Conservation (phyloP, 2,888 invertebrate genomes). For the Trimorus sp. region DNA sequence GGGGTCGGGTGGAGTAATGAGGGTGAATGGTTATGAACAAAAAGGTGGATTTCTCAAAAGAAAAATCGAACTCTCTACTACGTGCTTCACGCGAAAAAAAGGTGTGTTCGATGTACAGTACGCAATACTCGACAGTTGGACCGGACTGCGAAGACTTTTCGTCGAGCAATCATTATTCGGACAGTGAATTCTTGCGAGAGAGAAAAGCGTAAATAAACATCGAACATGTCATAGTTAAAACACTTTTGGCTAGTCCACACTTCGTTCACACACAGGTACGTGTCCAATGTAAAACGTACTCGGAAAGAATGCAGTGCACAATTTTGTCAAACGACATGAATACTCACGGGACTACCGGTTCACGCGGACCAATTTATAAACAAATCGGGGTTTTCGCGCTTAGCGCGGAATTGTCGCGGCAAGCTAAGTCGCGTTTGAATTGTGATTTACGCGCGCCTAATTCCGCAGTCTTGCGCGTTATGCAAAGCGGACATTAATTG, state of each 20-base stretch:
- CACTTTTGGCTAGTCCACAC: constrained; percentile 69
- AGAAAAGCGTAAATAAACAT: constrained; percentile 73
- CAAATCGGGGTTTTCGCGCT: background rate
- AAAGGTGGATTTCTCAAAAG: constrained; percentile 47
- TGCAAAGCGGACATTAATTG: too few species aligned
- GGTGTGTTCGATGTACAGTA: constrained; percentile 66
- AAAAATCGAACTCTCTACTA: constrained; percentile 67
- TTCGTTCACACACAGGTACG: constrained; percentile 70
- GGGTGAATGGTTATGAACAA: constrained; percentile 31
- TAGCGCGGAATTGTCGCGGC: too few species aligned
- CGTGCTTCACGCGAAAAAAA: constrained; percentile 70
- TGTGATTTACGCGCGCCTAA: too few species aligned
- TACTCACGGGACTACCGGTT: constrained; percentile 61
- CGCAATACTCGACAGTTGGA: constrained; percentile 50
- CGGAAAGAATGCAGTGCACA: constrained; percentile 71
- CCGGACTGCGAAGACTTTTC: background rate
- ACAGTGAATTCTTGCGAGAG: constrained; percentile 53
- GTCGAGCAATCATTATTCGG: constrained; percentile 2
- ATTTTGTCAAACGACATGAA: constrained; percentile 64
- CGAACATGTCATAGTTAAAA: constrained; percentile 70
- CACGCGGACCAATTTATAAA: background rate
- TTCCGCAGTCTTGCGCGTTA: too few species aligned
- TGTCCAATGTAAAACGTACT: constrained; percentile 66
- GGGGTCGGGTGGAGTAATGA: too few species aligned
- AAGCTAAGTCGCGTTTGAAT: too few species aligned